Evolutionary conservation across 2,113 vertebrate genomes (phyloP), one percentile per base, ranked within the genome.

Genomic region (Prochilodus magdalenae): DNA sequence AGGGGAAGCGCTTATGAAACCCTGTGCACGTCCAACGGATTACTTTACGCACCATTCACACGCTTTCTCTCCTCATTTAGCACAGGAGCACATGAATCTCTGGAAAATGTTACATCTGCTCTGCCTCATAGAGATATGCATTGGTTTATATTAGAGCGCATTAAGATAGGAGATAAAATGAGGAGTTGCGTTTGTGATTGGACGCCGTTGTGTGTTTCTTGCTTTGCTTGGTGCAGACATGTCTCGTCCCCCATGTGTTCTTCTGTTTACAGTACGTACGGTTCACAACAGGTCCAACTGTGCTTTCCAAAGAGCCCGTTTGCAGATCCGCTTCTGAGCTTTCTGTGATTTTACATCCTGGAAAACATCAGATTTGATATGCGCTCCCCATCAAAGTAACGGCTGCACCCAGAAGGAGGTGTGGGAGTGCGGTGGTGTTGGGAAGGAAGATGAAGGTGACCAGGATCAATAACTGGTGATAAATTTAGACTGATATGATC

Each of bases 81-180:
- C 24, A 70, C 36, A 44, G 24, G 22, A 70, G 33, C 20, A 13
- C 66, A 70, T 70, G 36, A 4, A 24, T 40, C 40, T 70, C 66
- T 70, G 33, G 66, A 70, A 14, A 70, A 44, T 70, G 66, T 70
- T 44, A 44, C 16, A 4, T 44, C 66, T 70, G 33, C 22, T 70
- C 33, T 70, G 22, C 24, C 66, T 70, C 22, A 20, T 36, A 70
- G 66, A 70, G 65, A 40, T 70, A 44, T 70, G 66, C 40, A 70
- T 4, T 70, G 14, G 36, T 70, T 70, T 70, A 44, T 44, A 44
- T 70, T 70, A 70, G 20, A 44, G 13, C 22, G 66, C 33, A 70
- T 70, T 70, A 70, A 70, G 22, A 36, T 44, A 40, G 4, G 22
- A 70, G 18, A 60, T 60, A 60, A 60, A 70, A 70, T 4, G 20